Base-by-base conservation (phyloP, 2,797 vertebrate genomes). In the Monodelphis domestica region DNA sequence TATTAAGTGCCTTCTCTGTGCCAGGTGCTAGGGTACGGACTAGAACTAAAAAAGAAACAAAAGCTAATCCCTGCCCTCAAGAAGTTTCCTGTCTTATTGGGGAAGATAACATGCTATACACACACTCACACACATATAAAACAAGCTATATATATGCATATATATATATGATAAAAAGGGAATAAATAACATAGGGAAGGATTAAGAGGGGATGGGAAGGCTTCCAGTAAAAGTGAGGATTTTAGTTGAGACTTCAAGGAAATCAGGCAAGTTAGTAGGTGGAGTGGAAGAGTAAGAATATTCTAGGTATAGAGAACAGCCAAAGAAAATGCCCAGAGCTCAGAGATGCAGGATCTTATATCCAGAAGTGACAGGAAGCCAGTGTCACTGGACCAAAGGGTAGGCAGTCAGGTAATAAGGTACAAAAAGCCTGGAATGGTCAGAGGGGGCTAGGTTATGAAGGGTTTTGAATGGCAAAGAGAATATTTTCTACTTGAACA, bases 371-470 rank as follows among this genome's bases (percentile, higher is more conserved):
- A 21, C 38, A 45, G 38, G 17, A 78, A 7, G 38, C 6, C 70
- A 50, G 0, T 11, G 38, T 78, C 63, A 78, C 63, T 38, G 63
- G 63, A n/a, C 15, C 38, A n/a, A 55, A 28, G 59, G 17, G 33
- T 24, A 78, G 6, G 24, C 21, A n/a, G 63, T 78, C 63, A 45
- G 17, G n/a, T n/a, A 78, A 78, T 78, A 45, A 78, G 17, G n/a
- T 78, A 2, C n/a, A 78, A 78, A n/a, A 45, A 70, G 17, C 17
- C 0, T 45, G 17, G 33, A 21, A 70, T 15, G n/a, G 63, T 1
- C 7, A n/a, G 63, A 38, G n/a, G n/a, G 33, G 33, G 14, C 59
- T 70, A n/a, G 59, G 33, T 95, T 96, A 95, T 45, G 89, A 95
- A 95, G 93, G 91, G n/a, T 28, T 90, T 91, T 59, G 38, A 89